These are phyloP conservation scores for Drosophila nannoptera DNA, from an alignment of 1,140 invertebrate genomes.

Conservation along the genomic window DNA sequence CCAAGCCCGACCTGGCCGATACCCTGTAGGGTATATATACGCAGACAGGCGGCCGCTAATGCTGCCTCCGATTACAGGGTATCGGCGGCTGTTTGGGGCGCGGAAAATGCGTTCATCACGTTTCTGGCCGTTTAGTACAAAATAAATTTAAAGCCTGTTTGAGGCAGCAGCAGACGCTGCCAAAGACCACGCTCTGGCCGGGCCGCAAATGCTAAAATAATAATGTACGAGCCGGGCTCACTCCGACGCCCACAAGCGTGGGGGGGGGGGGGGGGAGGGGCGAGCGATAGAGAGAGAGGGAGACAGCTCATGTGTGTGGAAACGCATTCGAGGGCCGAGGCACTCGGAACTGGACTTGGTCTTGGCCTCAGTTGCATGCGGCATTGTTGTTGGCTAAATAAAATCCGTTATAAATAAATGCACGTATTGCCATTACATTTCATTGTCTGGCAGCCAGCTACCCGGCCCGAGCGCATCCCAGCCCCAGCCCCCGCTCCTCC, in stretches of 20 bases:
- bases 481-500: neutral
- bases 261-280: too few relatives aligned
- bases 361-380: conserved; percentile 18
- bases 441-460: conserved; percentile 50
- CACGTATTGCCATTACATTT: conserved; percentile 71
- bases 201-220: conserved; percentile 30
- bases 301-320: neutral
- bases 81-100: conserved; percentile 18
- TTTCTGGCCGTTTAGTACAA: conserved; percentile 55
- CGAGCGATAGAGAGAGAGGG: neutral
- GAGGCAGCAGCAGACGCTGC: conserved; percentile 1
- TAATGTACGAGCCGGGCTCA: conserved; percentile 25
- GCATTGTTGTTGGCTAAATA: conserved; percentile 22
- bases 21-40: neutral
- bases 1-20: too few relatives aligned
- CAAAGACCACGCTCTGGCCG: conserved; percentile 16
- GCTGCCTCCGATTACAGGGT: neutral
- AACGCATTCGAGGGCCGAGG: conserved; percentile 19
- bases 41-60: too few relatives aligned
- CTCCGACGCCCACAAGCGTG: conserved; percentile 54
- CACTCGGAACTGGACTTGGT: conserved; percentile 10
- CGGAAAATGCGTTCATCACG: conserved; percentile 70
- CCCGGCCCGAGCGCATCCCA: conserved; percentile 2
- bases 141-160: conserved; percentile 55
- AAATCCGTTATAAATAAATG: conserved; percentile 71